Evolutionary conservation across 2,797 vertebrate genomes (phyloP), one percentile per base, ranked within the genome.

Genomic region (Tinamus major): DNA sequence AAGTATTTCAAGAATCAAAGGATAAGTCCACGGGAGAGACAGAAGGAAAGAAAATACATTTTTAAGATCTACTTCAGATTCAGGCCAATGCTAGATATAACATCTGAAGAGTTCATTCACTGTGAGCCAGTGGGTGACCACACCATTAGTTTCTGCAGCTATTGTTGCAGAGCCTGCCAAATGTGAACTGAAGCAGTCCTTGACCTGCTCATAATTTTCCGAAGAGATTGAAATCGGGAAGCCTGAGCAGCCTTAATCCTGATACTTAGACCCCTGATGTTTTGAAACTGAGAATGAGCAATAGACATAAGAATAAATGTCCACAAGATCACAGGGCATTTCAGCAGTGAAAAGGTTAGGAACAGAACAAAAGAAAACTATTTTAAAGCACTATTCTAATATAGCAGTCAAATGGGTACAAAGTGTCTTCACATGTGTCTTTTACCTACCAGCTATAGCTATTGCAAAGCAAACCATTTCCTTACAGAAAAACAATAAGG

Each of bases 181-280:
- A 68, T 1, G 1, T 35, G 76, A 79, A 19, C 41, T 39, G 26
- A 4, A 19, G 9, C 26, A 8, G 61, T 35, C 31, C 35, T 48
- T 20, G 63, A n/a, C 48, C 85, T 87, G 48, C 61, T 85, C 0
- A 0, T 55, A 3, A 29, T 78, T 90, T 63, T 79, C 55, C n/a
- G 41, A 42, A 42, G 49, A 90, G 62, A 16, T 70, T 92, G 64
- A 79, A 79, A 69, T 88, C 39, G 6, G 29, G 13, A 93, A 92
- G 10, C 53, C 21, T 3, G 4, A 39, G 37, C 64, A 81, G 61
- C 24, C 41, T 56, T 58, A 87, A 65, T 63, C 27, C 19, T 58
- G 33, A 53, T 61, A 70, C 51, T 72, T 90, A 84, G 59, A 69
- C 29, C 33, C 14, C 37, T 41, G 59, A 37, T 67, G 27, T 42